These are phyloP conservation scores for Stylophora pistillata DNA, from an alignment of 64 coral and sea anemone genomes.

Conservation along the genomic window DNA sequence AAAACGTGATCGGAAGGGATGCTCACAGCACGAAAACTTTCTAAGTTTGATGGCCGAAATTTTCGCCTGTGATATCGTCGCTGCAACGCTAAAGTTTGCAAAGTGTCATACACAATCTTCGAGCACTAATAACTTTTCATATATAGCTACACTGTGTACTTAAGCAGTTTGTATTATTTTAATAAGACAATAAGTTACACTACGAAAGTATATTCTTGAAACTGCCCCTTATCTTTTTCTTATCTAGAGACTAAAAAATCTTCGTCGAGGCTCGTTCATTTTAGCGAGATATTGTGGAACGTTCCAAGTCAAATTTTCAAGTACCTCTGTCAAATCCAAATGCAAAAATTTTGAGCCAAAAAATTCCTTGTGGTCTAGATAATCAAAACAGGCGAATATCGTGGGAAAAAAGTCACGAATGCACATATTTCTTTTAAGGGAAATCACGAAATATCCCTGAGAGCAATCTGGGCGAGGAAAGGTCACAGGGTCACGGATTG, in stretches of 20 bases:
- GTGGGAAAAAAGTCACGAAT: background rate
- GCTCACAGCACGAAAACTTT: background rate
- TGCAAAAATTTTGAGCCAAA: background rate
- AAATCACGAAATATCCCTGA: background rate
- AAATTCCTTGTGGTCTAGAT: background rate
- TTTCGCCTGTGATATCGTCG: background rate
- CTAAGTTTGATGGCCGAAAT: background rate
- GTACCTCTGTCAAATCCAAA: background rate
- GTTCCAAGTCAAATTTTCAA: background rate
- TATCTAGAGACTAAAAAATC: no score
- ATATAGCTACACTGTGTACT: no score
- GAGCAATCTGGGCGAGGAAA: background rate
- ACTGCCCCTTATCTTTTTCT: no score
- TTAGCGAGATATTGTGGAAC: background rate
- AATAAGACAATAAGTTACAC: no score
- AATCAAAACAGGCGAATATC: conserved; percentile 1
- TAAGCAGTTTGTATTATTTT: no score
- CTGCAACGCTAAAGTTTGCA: no score
- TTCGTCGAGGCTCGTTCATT: background rate
- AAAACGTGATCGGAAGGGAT: background rate
- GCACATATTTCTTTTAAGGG: background rate
- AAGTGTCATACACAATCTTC: no score
- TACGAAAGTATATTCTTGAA: no score
- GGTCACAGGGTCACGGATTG: background rate
- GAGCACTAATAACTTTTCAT: no score